Base-by-base conservation (phyloP, 2,797 vertebrate species). In the Apodemus agrarius region DNA sequence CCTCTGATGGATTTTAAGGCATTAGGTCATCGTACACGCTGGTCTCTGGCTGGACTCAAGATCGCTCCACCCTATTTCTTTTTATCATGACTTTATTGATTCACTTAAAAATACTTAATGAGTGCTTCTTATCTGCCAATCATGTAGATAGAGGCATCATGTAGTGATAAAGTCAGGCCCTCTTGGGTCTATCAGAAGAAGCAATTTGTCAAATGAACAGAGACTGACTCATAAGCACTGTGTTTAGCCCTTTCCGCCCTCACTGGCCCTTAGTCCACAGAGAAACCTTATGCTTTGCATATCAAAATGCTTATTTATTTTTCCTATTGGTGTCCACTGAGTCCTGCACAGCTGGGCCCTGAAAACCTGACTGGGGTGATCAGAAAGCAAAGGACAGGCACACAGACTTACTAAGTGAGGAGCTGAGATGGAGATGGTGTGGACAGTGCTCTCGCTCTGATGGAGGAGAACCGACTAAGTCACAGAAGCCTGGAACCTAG, bases 41-140 rank as follows among this genome's bases (percentile, higher is more conserved):
- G 91, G 85, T 84, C n/a, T 52, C n/a, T 54, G 79, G 7, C 69
- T 89, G 26, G 78, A 76, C 57, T 67, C 43, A 78, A 75, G 26
- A 21, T 17, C 8, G 52, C 29, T 34, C 22, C 8, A 81, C 16
- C 65, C 82, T 61, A 54, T 75, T 79, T 89, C 59, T 94, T 78
- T 52, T 84, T 63, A 96, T 89, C 67, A 6, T 37, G 43, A n/a
- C 19, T 91, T 75, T 84, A 87, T 85, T 87, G 57, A 80, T 75
- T 93, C 74, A 90, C 46, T 88, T 78, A 92, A 91, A 91, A 75
- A 54, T 84, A 89, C 43, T 95, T 94, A 87, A 80, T 87, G 83
- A 91, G 4, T 89, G 21, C 17, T 54, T 95, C 24, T 80, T 94
- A 52, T 89, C 22, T 90, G 37, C 19, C 22, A 40, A 10, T 72